A percentile compares a stretch with the other conserved stretches of the same genome.
These are phyloP conservation scores for Drosophila ficusphila DNA, from an alignment of 1,140 invertebrate species.

Conservation along the genomic window DNA sequence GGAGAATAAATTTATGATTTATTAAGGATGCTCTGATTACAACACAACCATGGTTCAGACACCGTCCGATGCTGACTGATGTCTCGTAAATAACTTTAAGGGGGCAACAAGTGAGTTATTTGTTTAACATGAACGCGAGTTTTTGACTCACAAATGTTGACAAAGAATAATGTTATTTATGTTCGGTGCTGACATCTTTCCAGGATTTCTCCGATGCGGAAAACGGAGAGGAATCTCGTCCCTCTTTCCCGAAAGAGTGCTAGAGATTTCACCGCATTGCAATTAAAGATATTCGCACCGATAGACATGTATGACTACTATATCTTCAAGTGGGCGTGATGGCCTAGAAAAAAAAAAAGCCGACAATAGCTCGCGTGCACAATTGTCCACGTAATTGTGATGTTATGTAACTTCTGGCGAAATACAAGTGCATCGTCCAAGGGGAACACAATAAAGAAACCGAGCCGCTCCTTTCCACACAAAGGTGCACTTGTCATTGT, in stretches of 20 bases:
- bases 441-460: background rate
- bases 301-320: conserved; percentile 6
- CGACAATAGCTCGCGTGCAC: conserved; percentile 47
- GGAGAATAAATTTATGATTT: conserved; percentile 84
- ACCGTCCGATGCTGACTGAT: conserved; percentile 60
- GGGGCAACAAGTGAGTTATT: conserved; percentile 72
- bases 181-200: conserved; percentile 58
- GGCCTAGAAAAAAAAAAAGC: conserved; percentile 17
- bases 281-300: conserved; percentile 72
- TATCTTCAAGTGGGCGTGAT: conserved; percentile 3
- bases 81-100: conserved; percentile 72
- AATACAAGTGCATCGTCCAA: conserved; percentile 37
- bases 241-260: background rate
- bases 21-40: conserved; percentile 84
- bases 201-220: conserved; percentile 17
- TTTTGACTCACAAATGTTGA: conserved; percentile 83
- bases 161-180: conserved; percentile 83
- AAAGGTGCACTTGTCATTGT: conserved; percentile 65
- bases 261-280: conserved; percentile 34
- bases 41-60: conserved; percentile 51
- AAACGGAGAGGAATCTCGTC: background rate
- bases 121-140: conserved; percentile 78
- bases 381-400: conserved; percentile 37
- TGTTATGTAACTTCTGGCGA: conserved; percentile 48
- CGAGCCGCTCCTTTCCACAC: background rate